Percentiles rank a stretch among this genome's conserved stretches.
These are phyloP conservation scores for Rhea pennata DNA, from an alignment of 2,113 vertebrate species.

Conservation along the genomic window DNA sequence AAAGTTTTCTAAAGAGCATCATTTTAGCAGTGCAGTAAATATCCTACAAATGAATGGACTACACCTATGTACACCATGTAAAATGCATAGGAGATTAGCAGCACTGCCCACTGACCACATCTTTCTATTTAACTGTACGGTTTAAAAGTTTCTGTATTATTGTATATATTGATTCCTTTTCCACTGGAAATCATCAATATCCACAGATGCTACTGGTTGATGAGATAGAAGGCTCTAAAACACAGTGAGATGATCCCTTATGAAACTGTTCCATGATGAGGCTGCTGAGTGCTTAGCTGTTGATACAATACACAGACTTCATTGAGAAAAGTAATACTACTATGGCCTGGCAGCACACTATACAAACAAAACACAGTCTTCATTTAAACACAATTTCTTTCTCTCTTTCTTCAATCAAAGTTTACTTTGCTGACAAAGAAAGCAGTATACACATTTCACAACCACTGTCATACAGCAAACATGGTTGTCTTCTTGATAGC, in stretches of 20 bases:
- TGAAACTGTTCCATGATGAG: background rate
- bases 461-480: background rate
- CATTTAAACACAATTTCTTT: constrained; percentile 3
- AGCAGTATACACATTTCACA: background rate
- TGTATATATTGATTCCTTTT: background rate
- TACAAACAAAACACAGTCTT: constrained; percentile 29
- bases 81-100: background rate
- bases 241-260: background rate
- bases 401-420: background rate
- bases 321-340: background rate
- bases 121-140: background rate
- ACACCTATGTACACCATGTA: accelerated
- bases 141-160: background rate
- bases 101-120: background rate
- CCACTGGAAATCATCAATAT: background rate
- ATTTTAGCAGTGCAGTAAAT: background rate
- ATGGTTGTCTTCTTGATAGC: background rate
- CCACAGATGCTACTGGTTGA: background rate
- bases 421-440: background rate
- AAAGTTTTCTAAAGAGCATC: background rate
- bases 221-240: constrained; percentile 1
- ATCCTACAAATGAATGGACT: background rate
- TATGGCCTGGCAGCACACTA: background rate
- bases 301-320: constrained; percentile 16
- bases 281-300: background rate